A percentile compares a stretch with the other conserved stretches of the same genome.
These are phyloP conservation scores for Colius striatus DNA, from an alignment of 2,113 vertebrate species.

Conservation along the genomic window DNA sequence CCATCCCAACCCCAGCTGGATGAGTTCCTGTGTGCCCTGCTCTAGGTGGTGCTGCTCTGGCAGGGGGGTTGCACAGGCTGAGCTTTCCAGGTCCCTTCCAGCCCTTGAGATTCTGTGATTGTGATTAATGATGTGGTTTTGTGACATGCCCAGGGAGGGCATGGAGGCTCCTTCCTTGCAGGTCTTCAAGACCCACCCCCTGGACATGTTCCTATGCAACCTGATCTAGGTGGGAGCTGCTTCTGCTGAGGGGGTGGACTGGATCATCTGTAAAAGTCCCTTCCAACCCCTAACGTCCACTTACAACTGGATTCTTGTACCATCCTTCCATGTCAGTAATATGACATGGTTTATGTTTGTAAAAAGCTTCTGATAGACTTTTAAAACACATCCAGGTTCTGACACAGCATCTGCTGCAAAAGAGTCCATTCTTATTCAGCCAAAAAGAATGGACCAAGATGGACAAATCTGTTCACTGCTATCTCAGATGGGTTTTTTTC, in stretches of 20 bases:
- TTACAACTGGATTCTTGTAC: background rate
- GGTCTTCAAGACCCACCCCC: no score
- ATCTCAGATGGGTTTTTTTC: background rate
- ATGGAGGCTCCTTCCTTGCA: no score
- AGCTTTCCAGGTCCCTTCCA: no score
- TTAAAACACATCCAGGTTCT: background rate
- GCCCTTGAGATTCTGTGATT: no score
- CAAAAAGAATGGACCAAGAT: background rate
- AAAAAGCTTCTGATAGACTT: background rate
- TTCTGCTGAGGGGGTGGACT: no score
- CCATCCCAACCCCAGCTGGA: no score
- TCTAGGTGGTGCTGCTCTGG: no score
- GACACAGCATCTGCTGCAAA: rapidly evolving
- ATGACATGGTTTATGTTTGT: rapidly evolving
- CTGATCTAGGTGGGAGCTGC: no score
- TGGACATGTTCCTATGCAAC: no score
- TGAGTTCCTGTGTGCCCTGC: no score
- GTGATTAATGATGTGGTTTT: background rate
- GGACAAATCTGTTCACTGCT: background rate
- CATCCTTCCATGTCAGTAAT: background rate
- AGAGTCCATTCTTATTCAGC: background rate
- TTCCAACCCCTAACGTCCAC: rapidly evolving
- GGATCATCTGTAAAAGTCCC: no score
- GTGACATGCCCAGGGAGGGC: rapidly evolving
- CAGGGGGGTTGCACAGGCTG: no score